Base-by-base conservation (phyloP, 1,140 invertebrate species). In the Phortica variegata region DNA sequence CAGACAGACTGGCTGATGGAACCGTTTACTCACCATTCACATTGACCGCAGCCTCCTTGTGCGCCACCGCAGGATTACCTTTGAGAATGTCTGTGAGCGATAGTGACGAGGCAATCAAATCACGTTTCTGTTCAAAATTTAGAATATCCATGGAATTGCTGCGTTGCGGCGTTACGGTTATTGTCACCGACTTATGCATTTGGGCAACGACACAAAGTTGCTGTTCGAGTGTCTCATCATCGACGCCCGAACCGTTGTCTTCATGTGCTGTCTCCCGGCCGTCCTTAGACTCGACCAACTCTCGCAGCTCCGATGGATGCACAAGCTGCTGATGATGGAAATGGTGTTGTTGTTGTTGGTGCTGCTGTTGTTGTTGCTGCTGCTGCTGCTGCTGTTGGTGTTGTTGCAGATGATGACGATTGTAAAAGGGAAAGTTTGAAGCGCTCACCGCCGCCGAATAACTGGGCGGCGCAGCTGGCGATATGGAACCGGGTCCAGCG, bases 81-180 rank as follows among this genome's bases (percentile, higher is more conserved):
- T 87, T 86, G 41, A 92, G 74, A 71, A 93, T 91, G 75, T 93
- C 90, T 43, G 89, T 90, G 21, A 93, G 78, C 33, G 89, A 92
- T 58, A 93, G 75, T 20, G 89, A 90, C 37, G 89, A 91, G 5
- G 90, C 90, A 47, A 94, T 93, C 54, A 93, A 79, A 78, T 91
- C 88, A 49, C 90, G 80, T 77, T 91, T 91, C 79, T 94, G 90
- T 76, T 93, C 89, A 71, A 93, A 94, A 77, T 93, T 92, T 19
- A 93, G 82, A 77, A 89, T 90, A 78, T 93, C 91, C 78, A 93
- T 81, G 58, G 88, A 91, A 71, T 87, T 90, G 77, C 89, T 90
- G 54, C 89, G 79, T 60, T 88, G 86, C 5, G 86, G 85, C 3
- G 80, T 80, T 12, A 85, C 82, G 7, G 82, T 78, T 15, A 84